Conservation (phyloP, 2,888 invertebrate genomes). For the Idaea aversata region DNA sequence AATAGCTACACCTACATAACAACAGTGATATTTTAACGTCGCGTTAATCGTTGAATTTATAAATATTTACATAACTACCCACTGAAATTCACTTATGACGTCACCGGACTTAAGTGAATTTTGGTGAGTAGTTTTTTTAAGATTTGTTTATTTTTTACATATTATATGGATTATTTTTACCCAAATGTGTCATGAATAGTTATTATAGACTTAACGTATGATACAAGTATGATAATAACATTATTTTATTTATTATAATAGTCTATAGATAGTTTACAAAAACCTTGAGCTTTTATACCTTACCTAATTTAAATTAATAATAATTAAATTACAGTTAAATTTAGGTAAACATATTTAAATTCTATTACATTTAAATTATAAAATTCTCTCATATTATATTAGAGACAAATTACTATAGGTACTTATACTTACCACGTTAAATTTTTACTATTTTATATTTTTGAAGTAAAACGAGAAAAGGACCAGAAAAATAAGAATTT, state of each 20-base stretch:
- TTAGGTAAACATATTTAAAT: not conserved
- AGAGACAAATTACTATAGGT: not conserved
- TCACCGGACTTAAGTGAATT: no score
- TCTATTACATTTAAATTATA: not conserved
- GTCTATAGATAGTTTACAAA: not conserved
- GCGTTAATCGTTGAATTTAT: not conserved
- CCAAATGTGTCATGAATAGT: no score
- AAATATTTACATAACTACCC: not conserved
- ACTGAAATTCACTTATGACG: no score
- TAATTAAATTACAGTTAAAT: not conserved
- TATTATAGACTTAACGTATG: no score
- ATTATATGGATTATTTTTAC: no score
- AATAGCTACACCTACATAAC: constrained; percentile 11
- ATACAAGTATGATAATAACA: no score
- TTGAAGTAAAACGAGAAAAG: no score
- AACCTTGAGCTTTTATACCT: not conserved
- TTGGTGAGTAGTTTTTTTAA: no score
- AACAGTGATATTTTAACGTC: not conserved
- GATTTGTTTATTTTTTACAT: no score
- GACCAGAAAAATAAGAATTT: no score
- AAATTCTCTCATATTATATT: not conserved
- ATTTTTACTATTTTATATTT: no score
- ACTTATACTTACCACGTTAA: no score
- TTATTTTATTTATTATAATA: not conserved
- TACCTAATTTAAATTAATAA: not conserved